phyloP scores from a whole-genome alignment of 2,113 vertebrate genomes.

The Himantopus leucocephalus region DNA sequence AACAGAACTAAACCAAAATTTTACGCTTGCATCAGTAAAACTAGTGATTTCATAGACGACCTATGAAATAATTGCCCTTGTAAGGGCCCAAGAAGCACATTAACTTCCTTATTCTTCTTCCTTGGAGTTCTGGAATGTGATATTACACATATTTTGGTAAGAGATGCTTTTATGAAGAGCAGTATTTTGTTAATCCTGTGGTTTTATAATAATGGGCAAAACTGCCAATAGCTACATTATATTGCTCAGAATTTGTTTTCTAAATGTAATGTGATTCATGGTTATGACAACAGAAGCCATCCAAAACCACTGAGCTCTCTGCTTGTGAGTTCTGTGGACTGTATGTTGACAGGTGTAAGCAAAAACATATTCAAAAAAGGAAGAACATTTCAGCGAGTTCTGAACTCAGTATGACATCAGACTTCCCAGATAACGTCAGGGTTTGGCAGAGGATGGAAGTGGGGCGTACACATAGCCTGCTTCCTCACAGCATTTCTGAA shows the following conservation, averaged over 20 bases:
- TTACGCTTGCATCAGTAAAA: not conserved
- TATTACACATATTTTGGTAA: not conserved
- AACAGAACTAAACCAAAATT: not conserved
- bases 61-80: not conserved
- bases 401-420: not conserved
- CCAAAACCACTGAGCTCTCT: not conserved
- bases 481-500: not conserved
- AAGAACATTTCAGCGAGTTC: not conserved
- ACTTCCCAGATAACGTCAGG: not conserved
- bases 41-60: not conserved
- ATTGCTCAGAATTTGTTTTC: not conserved
- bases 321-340: not conserved
- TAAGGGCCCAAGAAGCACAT: not conserved
- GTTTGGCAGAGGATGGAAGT: not conserved
- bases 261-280: not conserved
- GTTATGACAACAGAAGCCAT: not conserved
- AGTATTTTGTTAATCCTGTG: not conserved
- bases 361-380: not conserved
- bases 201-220: not conserved
- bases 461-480: not conserved
- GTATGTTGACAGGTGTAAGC: not conserved
- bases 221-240: not conserved
- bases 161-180: not conserved
- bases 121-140: not conserved
- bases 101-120: not conserved